Conservation (phyloP, 64 coral and sea anemone species). For the Montipora foliosa region DNA sequence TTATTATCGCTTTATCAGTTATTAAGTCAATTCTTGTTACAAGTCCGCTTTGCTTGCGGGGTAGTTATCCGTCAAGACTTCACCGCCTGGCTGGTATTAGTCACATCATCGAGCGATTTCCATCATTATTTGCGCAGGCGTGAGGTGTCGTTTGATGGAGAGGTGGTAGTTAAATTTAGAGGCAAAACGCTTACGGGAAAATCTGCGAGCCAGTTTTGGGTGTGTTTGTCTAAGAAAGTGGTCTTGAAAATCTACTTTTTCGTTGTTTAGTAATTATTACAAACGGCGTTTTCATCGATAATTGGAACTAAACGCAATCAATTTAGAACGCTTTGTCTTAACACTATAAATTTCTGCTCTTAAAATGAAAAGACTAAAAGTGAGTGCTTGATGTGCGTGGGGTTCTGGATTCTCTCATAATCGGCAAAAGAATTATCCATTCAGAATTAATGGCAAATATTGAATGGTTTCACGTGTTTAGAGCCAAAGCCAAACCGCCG, state of each 20-base stretch:
- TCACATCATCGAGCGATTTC: not conserved
- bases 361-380: not conserved
- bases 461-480: not conserved
- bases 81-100: not conserved
- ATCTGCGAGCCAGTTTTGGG: conserved; percentile 17
- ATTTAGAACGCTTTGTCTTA: not conserved
- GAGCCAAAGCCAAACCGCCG: not conserved
- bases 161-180: not conserved
- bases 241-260: not conserved
- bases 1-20: not conserved
- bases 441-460: not conserved
- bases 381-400: not conserved
- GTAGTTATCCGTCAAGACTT: not conserved
- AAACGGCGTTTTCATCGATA: not conserved
- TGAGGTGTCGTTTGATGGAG: not conserved
- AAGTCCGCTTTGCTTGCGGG: not conserved
- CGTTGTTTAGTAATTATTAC: conserved; percentile 11
- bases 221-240: not conserved
- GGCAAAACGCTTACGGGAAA: not conserved
- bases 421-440: not conserved
- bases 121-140: not conserved
- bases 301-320: conserved; percentile 11
- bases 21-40: not conserved
- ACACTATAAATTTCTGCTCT: not conserved
- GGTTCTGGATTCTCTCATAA: not conserved